Conservation (phyloP, 2,888 invertebrate species). For the Mythimna vitellina region DNA sequence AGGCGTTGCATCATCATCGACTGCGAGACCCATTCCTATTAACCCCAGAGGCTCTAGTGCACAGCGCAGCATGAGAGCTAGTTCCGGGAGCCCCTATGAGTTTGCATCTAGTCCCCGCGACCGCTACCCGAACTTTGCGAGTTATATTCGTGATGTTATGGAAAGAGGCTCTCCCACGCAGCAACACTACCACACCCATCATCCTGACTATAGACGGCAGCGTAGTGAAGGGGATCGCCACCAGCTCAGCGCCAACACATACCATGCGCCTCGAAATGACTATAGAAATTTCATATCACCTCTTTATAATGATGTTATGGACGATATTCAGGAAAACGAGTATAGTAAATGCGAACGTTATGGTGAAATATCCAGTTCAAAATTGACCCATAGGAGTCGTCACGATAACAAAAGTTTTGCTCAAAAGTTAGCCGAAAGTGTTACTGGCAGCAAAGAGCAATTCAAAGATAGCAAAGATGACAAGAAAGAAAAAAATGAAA, state of each 20-base stretch:
- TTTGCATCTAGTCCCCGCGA: conserved; percentile 86
- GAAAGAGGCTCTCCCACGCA: conserved; percentile 75
- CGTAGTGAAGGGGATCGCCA: conserved; percentile 80
- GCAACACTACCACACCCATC: conserved; percentile 75
- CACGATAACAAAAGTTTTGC: conserved; percentile 86
- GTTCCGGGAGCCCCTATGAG: conserved; percentile 78
- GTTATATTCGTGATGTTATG: conserved; percentile 85
- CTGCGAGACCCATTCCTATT: conserved; percentile 77
- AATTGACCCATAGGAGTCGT: conserved; percentile 78
- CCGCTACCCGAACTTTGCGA: conserved; percentile 85
- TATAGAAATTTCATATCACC: conserved; percentile 87
- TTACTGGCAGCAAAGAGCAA: conserved; percentile 56
- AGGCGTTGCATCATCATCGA: conserved; percentile 40
- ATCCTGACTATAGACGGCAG: conserved; percentile 76
- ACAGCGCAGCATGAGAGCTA: conserved; percentile 76
- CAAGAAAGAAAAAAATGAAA: conserved; percentile 68
- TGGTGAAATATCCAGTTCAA: conserved; percentile 86
- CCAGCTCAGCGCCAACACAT: conserved; percentile 76
- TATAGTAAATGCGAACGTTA: conserved; percentile 88
- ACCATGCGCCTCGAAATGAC: conserved; percentile 78
- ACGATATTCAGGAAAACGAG: conserved; percentile 88
- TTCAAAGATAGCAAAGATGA: conserved; percentile 48
- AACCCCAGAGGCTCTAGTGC: conserved; percentile 75
- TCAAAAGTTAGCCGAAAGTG: conserved; percentile 82
- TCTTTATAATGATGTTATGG: conserved; percentile 85